These are phyloP conservation scores for Ischnura elegans DNA, from an alignment of 2,888 invertebrate species.

Conservation along the genomic window DNA sequence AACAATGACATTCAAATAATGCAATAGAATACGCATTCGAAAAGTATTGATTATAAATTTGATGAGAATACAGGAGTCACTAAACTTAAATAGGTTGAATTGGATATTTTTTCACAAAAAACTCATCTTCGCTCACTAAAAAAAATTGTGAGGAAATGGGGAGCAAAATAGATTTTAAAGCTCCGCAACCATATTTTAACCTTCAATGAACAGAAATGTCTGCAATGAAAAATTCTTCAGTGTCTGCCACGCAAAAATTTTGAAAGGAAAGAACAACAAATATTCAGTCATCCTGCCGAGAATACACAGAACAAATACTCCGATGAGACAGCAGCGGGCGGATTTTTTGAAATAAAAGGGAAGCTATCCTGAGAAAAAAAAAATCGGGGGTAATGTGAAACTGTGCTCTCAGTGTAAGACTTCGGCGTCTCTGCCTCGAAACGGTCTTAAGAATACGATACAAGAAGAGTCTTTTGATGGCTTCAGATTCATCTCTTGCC, in stretches of 20 bases:
- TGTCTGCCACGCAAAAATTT: neutral
- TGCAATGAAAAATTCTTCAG: neutral
- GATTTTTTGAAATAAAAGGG: neutral
- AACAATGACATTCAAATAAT: no score
- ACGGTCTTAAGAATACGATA: conserved; percentile 1
- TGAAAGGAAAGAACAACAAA: neutral
- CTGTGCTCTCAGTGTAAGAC: neutral
- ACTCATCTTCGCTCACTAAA: no score
- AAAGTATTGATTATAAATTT: no score
- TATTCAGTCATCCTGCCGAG: neutral
- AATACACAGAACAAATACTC: neutral
- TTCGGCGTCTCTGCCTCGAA: neutral
- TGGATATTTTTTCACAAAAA: no score
- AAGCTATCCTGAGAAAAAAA: neutral
- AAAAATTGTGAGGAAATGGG: neutral
- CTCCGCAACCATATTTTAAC: no score
- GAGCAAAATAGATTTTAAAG: no score
- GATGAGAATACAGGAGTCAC: no score
- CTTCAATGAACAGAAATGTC: neutral
- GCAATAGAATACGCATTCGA: no score
- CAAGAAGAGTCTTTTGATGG: conserved; percentile 8
- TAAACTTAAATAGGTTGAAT: no score
- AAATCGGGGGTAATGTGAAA: neutral
- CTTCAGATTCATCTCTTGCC: neutral
- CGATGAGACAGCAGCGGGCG: neutral